Evolutionary conservation across 2,888 invertebrate species (phyloP).

Genomic region (Raillietiella orientalis): DNA sequence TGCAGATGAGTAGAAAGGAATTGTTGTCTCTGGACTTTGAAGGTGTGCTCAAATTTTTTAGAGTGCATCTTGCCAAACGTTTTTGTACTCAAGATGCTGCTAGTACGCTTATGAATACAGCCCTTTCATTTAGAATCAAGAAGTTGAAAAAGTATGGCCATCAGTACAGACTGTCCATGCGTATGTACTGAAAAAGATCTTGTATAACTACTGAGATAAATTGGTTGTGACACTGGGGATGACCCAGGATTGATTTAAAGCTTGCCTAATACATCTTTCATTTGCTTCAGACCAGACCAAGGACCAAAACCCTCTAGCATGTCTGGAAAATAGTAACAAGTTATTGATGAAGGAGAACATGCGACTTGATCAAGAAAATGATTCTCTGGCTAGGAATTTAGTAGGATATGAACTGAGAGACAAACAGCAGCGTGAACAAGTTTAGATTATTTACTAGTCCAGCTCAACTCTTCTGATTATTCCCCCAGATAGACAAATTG

Average conservation of each 20-base stretch:
- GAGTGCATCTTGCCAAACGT: conserved; percentile 83
- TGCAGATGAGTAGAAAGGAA: conserved; percentile 47
- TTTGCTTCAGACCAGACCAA: too few relatives aligned
- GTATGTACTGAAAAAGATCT: too few relatives aligned
- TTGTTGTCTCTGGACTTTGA: conserved; percentile 80
- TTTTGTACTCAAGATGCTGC: conserved; percentile 72
- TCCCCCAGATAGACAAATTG: conserved; percentile 9
- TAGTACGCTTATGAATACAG: conserved; percentile 53
- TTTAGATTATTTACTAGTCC: too few relatives aligned
- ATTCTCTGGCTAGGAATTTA: conserved; percentile 21
- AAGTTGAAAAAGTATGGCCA: conserved; percentile 79
- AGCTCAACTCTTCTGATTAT: too few relatives aligned
- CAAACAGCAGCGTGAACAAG: too few relatives aligned
- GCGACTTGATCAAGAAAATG: conserved; percentile 22
- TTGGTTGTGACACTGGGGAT: too few relatives aligned
- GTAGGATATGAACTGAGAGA: too few relatives aligned
- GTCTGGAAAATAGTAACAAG: conserved; percentile 15
- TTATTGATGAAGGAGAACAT: conserved; percentile 17
- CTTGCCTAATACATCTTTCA: too few relatives aligned
- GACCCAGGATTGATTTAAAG: too few relatives aligned
- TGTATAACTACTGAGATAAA: too few relatives aligned
- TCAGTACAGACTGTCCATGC: too few relatives aligned
- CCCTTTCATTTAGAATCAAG: conserved; percentile 69
- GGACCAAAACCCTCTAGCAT: conserved; percentile 10
- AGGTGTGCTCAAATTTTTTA: conserved; percentile 86